Evolutionary conservation across 2,888 invertebrate genomes (phyloP).

Genomic region (Baccha elongata): DNA sequence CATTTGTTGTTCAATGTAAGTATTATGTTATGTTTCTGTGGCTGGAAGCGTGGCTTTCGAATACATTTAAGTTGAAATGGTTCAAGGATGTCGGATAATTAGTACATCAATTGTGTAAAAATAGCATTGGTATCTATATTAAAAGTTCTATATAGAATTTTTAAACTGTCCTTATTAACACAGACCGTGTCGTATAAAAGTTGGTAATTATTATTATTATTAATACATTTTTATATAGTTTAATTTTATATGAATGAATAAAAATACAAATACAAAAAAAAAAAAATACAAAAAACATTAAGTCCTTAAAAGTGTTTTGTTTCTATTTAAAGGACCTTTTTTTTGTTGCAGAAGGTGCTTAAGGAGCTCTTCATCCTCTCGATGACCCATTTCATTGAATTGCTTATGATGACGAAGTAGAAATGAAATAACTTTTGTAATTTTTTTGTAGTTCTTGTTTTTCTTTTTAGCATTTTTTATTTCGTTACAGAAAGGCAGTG

Average conservation of each 20-base stretch:
- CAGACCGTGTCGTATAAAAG: background rate
- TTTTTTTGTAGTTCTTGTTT: constrained; percentile 4
- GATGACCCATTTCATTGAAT: constrained; percentile 28
- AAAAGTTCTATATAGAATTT: background rate
- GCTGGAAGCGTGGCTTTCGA: background rate
- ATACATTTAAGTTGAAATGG: background rate
- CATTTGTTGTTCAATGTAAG: constrained; percentile 97
- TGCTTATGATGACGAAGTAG: background rate
- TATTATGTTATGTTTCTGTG: constrained; percentile 76
- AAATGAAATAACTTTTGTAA: constrained; percentile 21
- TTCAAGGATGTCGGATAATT: background rate
- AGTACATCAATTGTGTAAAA: background rate
- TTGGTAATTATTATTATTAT: no score
- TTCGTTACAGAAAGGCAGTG: background rate
- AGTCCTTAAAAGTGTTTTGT: background rate
- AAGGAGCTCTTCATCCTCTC: constrained; percentile 21
- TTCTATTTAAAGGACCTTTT: background rate
- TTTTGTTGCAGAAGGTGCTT: background rate
- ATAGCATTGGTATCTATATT: background rate
- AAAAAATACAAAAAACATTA: no score
- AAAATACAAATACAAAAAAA: no score
- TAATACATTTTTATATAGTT: no score
- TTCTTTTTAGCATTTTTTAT: background rate
- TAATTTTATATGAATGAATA: no score
- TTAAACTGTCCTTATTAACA: background rate